Evolutionary conservation across 53 echinoderm and acorn worm species (phyloP).

Genomic region (Pentamera pediparva): DNA sequence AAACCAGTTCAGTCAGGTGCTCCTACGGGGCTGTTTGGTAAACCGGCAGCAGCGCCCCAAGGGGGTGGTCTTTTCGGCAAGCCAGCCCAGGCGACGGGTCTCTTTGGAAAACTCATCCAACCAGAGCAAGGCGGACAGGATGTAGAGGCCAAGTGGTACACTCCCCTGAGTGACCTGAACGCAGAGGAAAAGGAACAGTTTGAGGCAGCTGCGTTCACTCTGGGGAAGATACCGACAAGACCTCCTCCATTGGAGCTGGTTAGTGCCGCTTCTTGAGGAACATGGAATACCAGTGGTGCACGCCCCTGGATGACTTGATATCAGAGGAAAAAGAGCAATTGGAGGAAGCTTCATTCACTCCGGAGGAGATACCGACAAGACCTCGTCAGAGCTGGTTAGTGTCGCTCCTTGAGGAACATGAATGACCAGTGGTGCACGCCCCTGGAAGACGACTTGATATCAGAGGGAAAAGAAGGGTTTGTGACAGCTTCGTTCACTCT

Average conservation of each 20-base stretch:
- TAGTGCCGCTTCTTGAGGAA: not conserved
- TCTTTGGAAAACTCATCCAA: conserved; percentile 52
- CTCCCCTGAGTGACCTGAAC: conserved; percentile 64
- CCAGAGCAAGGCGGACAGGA: not conserved
- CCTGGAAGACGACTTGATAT: conserved; percentile 46
- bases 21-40: conserved; percentile 9
- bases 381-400: too few relatives aligned
- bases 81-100: conserved; percentile 14
- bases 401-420: too few relatives aligned
- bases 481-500: conserved; percentile 58
- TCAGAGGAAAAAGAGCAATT: too few relatives aligned
- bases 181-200: conserved; percentile 80
- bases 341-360: too few relatives aligned
- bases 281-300: not conserved
- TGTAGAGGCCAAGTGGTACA: conserved; percentile 37
- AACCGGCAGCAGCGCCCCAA: conserved; percentile 2
- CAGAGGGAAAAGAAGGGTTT: conserved; percentile 66
- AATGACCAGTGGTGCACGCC: too few relatives aligned
- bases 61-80: conserved; percentile 46
- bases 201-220: conserved; percentile 67
- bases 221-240: conserved; percentile 81
- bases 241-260: conserved; percentile 82
- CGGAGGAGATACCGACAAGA: too few relatives aligned
- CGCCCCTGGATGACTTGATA: not conserved
- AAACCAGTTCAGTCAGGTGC: conserved; percentile 26